phyloP scores from a whole-genome alignment of 2,797 vertebrate species.

The Cryptoblepharus egeriae region DNA sequence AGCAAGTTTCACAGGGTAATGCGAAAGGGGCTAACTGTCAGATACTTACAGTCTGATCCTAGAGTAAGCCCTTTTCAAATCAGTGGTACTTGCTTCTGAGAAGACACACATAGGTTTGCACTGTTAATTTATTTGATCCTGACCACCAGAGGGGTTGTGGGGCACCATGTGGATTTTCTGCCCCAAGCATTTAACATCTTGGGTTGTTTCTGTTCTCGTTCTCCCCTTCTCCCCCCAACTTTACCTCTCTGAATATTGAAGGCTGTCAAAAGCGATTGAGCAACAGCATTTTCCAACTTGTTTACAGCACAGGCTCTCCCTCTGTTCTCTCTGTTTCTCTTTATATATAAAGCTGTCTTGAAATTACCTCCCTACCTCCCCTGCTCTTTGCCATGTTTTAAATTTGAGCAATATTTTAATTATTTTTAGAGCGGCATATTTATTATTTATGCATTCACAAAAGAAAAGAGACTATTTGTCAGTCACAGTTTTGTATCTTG shows the following conservation, averaged over 20 bases:
- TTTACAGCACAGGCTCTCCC: not conserved
- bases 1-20: not conserved
- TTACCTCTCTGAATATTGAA: conserved; percentile 44
- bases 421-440: conserved; percentile 72
- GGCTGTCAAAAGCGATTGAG: conserved; percentile 56
- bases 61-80: not conserved
- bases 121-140: not conserved
- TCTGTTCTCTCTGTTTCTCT: not conserved
- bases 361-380: conserved; percentile 43
- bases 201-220: not conserved
- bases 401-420: conserved; percentile 78
- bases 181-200: not conserved
- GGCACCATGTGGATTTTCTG: not conserved
- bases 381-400: conserved; percentile 48
- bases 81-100: too few species aligned
- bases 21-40: too few species aligned
- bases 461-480: conserved; percentile 78
- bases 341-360: conserved; percentile 26
- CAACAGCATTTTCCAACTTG: conserved; percentile 8
- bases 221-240: not conserved
- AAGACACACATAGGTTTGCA: not conserved
- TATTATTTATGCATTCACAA: conserved; percentile 77
- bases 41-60: not conserved
- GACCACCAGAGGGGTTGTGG: too few species aligned
- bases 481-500: conserved; percentile 82